Evolutionary conservation across 64 coral and sea anemone genomes (phyloP).

Genomic region (Trachythela sp.): DNA sequence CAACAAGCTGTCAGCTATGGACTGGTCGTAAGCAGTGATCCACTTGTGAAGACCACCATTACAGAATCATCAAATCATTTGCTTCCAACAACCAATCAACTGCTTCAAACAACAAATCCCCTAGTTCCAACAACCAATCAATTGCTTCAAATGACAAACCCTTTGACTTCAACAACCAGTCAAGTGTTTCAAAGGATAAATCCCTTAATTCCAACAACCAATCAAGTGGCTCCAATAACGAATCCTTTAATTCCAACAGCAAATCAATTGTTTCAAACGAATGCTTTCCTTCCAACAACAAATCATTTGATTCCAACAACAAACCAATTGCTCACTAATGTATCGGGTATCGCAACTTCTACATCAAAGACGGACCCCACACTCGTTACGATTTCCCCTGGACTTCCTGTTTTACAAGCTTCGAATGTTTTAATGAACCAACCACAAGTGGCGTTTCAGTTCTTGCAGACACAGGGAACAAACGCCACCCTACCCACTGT

Average conservation of each 20-base stretch:
- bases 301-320: background rate
- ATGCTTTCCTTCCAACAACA: background rate
- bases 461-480: background rate
- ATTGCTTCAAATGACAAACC: background rate
- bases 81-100: background rate
- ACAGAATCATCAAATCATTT: background rate
- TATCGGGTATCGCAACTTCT: background rate
- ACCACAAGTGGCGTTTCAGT: background rate
- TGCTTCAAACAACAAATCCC: background rate
- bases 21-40: background rate
- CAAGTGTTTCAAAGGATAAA: background rate
- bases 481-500: background rate
- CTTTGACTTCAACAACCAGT: background rate
- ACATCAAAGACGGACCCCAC: background rate
- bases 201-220: background rate
- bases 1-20: background rate
- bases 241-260: background rate
- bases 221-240: background rate
- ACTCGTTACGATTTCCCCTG: background rate
- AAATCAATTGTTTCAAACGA: background rate
- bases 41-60: background rate
- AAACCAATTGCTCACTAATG: background rate
- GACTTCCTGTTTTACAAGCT: background rate
- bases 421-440: background rate
- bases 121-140: background rate